These are phyloP conservation scores for Chrysogorgia sp. DNA, from an alignment of 92 coral and sea anemone species.

Conservation along the genomic window DNA sequence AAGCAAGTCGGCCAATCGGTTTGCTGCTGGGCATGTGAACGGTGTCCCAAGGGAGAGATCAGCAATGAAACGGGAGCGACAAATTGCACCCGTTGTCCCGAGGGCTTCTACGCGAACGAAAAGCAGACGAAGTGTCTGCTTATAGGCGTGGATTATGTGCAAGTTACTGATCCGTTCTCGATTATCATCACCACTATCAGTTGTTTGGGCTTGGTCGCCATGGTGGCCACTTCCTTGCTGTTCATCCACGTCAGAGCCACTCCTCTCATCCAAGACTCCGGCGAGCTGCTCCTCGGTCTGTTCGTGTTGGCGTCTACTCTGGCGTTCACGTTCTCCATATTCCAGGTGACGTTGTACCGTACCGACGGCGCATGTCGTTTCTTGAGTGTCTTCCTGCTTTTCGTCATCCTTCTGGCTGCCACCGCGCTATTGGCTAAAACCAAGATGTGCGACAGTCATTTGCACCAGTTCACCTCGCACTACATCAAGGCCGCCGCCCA, in stretches of 20 bases:
- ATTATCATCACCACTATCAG: slow-evolving; percentile 65
- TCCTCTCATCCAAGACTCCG: slow-evolving; percentile 70
- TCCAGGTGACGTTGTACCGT: slow-evolving; percentile 61
- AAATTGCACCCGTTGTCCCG: slow-evolving; percentile 69
- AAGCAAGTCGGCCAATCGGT: slow-evolving; percentile 84
- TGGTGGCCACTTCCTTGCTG: slow-evolving; percentile 55
- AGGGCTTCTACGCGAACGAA: slow-evolving; percentile 71
- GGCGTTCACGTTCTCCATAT: slow-evolving; percentile 62
- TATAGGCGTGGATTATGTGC: slow-evolving; percentile 64
- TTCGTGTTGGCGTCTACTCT: slow-evolving; percentile 59
- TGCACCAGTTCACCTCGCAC: slow-evolving; percentile 68
- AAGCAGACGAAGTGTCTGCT: slow-evolving; percentile 65
- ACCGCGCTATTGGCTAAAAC: slow-evolving; percentile 78
- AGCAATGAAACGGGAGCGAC: slow-evolving; percentile 68
- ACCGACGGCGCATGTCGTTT: slow-evolving; percentile 63
- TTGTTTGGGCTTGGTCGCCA: slow-evolving; percentile 62
- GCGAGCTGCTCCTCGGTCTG: slow-evolving; percentile 53
- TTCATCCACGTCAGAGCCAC: slow-evolving; percentile 60
- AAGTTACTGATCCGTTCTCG: slow-evolving; percentile 67
- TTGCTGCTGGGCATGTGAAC: slow-evolving; percentile 97
- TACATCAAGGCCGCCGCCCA: slow-evolving; percentile 52
- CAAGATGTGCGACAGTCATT: slow-evolving; percentile 55
- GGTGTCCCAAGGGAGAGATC: slow-evolving; percentile 84
- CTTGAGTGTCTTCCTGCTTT: slow-evolving; percentile 49
- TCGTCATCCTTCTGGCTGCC: slow-evolving; percentile 59